Percentiles rank a stretch among this genome's conserved stretches.
Conservation (phyloP, 2,797 vertebrate species). For the Brachyalestes nurse region DNA sequence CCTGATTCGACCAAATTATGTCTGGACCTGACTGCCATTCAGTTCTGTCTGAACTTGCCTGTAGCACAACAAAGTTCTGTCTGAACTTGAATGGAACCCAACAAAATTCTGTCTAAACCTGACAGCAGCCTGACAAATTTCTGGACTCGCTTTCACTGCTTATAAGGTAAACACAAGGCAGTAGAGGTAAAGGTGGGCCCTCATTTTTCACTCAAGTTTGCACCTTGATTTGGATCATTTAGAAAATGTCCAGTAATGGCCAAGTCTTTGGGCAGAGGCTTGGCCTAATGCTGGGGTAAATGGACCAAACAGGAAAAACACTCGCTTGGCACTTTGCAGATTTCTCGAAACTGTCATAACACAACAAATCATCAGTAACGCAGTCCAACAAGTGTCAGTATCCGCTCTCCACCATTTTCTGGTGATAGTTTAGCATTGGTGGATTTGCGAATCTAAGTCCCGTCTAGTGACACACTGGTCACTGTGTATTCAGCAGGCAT, state of each 20-base stretch:
- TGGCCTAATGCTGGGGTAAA: conserved; percentile 5
- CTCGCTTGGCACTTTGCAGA: conserved; percentile 18
- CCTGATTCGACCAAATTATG: neutral
- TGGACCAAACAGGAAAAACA: conserved; percentile 32
- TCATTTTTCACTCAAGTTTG: neutral
- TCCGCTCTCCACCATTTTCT: neutral
- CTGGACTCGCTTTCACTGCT: neutral
- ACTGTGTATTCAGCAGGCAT: conserved; percentile 46
- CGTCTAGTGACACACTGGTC: conserved; percentile 42
- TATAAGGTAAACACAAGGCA: too few species aligned
- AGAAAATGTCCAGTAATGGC: conserved; percentile 5
- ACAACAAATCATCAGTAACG: conserved; percentile 16
- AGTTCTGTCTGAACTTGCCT: neutral
- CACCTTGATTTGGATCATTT: neutral
- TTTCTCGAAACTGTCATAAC: conserved; percentile 17
- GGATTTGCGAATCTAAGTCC: neutral
- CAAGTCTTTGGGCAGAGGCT: neutral
- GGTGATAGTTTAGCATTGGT: conserved; percentile 1
- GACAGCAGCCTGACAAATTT: neutral
- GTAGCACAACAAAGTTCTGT: neutral
- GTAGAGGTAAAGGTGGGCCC: too few species aligned
- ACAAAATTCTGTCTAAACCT: neutral
- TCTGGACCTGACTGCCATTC: too few species aligned
- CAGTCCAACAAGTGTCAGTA: conserved; percentile 14
- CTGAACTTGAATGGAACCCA: neutral